Base-by-base conservation (phyloP, 53 echinoderm and acorn worm genomes). In the Hippasteria phrygiana region DNA sequence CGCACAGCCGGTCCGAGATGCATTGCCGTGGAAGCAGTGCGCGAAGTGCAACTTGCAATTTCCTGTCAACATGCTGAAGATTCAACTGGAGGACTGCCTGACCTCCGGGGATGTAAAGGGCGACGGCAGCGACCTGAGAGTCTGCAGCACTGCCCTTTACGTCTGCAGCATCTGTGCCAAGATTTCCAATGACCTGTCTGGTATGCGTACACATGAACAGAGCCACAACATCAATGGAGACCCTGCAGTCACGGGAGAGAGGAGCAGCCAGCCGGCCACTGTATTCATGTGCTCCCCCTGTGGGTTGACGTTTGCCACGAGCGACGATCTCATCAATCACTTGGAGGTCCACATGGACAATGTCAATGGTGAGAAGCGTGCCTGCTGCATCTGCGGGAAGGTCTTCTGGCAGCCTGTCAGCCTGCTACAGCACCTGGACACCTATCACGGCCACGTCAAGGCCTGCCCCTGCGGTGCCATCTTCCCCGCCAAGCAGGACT, bases 391-490 rank as follows among this genome's bases (percentile, higher is more conserved):
- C 33, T 76, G 76, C 32, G 3, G 53, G 29, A 27, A 48, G 18
- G 33, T 51, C 48, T 76, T 76, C 34, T 14, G 32, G 17, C 31
- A 76, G 7, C 32, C 32, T 31, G 34, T 2, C 5, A 6, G 51
- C 48, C 53, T 53, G 0, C 76, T 76, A 13, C 76, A 51, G 32
- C 76, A 76, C 53, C 28, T 51, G 53, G 76, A 76, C 28, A 35
- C 76, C 53, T 11, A 32, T 37, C 76, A 51, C 73, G 26, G 32
- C n/a, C 76, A 50, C 53, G 3, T 76, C 32, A 76, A 76, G 53
- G 76, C 76, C 2, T 76, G 76, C 32, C 76, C 53, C 53, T 76
- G 76, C 18, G 76, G 76, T 4, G 33, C 29, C 8, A 33, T 76
- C 7, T 76, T 76, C 34, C 50, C 76, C 10, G 13, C 2, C 16